Base-by-base conservation (phyloP, 2,888 invertebrate genomes). In the Marronus borbonicus region DNA sequence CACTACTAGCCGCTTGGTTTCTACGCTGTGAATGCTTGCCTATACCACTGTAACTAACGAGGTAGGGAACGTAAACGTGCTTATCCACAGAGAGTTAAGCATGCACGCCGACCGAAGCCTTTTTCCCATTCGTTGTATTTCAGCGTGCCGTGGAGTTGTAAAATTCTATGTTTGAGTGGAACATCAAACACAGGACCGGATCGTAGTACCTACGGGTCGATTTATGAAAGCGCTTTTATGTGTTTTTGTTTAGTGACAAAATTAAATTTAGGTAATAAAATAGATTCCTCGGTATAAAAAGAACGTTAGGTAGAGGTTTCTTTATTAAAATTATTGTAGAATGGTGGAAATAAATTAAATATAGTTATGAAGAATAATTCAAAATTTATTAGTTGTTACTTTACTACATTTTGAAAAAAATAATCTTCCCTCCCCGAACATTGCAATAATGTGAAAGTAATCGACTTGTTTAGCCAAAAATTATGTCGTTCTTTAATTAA, bases 11-110 rank as follows among this genome's bases (percentile, higher is more conserved):
- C 20, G 55, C 55, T 55, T 55, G 55, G 24, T 55, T 55, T 4
- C 55, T 55, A n/a, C 20, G 20, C 55, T 52, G 52, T 55, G n/a
- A 17, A 7, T 31, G 10, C 24, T 28, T 74, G 60, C 60, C 72
- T 74, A 7, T 68, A 31, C 58, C 72, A 60, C 60, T 44, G 60
- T 62, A 60, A 60, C 72, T 60, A 74, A 49, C 60, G 72, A 60
- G 60, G 72, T 74, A 74, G 44, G 60, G 44, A 44, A 60, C 44
- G 72, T 60, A 24, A 24, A 24, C 24, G 24, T 24, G 24, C 24
- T 28, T 68, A 50, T 68, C n/a, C 49, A 50, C 49, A 14, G 68
- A 49, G 50, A 20, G 28, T 31, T 20, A 68, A 68, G 52, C 68
- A 68, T n/a, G 28, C 36, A 65, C 36, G 17, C 24, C 50, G 39